phyloP scores from a whole-genome alignment of 2,113 vertebrate species.

The Xiphophorus hellerii region DNA sequence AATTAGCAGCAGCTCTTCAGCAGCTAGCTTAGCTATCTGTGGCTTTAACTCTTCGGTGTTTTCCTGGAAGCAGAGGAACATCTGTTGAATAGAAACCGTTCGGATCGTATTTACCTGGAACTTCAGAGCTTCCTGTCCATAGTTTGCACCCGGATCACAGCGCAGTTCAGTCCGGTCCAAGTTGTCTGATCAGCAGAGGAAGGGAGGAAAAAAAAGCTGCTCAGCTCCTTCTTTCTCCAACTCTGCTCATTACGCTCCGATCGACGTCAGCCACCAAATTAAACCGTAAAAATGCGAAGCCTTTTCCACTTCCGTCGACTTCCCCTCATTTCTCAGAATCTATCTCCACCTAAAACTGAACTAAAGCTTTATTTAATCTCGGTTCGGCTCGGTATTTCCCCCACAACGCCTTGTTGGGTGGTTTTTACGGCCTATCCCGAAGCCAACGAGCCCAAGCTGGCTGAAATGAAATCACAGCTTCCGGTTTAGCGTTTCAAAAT shows the following conservation, averaged over 20 bases:
- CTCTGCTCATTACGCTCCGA: conserved; percentile 75
- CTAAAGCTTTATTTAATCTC: conserved; percentile 47
- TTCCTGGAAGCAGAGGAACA: conserved; percentile 38
- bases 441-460: conserved; percentile 31
- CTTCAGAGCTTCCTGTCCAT: conserved; percentile 21
- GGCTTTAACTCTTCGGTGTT: conserved; percentile 61
- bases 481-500: conserved; percentile 50
- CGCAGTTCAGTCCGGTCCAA: conserved; percentile 66
- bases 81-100: conserved; percentile 57
- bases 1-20: conserved; percentile 74
- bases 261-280: conserved; percentile 70
- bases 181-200: conserved; percentile 64
- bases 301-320: conserved; percentile 65
- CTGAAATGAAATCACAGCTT: rapidly evolving
- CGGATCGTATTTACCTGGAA: conserved; percentile 57
- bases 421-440: conserved; percentile 77
- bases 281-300: conserved; percentile 14
- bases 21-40: conserved; percentile 71
- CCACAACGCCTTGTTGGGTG: conserved; percentile 73
- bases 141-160: conserved; percentile 35
- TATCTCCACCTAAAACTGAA: conserved; percentile 49
- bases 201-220: conserved; percentile 71
- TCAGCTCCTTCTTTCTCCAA: conserved; percentile 80
- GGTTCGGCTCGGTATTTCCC: conserved; percentile 69
- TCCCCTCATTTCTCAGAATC: conserved; percentile 39